phyloP scores from a whole-genome alignment of 2,888 invertebrate species.

The Eristalis tenax region DNA sequence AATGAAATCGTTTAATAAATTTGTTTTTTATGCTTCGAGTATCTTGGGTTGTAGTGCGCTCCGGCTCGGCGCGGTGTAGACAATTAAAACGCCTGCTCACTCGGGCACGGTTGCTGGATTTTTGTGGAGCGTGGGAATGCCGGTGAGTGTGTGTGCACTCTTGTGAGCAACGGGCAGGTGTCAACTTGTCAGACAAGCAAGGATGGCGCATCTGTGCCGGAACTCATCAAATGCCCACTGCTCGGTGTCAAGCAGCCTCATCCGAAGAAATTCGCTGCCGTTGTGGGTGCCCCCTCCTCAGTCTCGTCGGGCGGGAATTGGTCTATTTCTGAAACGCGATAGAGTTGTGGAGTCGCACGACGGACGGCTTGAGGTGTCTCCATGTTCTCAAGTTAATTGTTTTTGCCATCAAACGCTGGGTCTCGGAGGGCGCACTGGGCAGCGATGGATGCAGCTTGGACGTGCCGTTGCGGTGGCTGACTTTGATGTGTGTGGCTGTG shows the following conservation, averaged over 20 bases:
- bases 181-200: slow-evolving; percentile 50
- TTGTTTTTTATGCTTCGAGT: slow-evolving; percentile 15
- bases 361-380: slow-evolving; percentile 28
- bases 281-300: too few relatives aligned
- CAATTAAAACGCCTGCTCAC: slow-evolving; percentile 46
- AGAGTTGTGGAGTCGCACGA: not conserved
- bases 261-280: too few relatives aligned
- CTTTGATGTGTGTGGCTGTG: slow-evolving; percentile 11
- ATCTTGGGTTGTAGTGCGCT: not conserved
- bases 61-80: not conserved
- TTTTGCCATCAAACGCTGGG: slow-evolving; percentile 36
- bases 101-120: not conserved
- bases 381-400: slow-evolving; percentile 42
- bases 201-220: not conserved
- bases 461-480: slow-evolving; percentile 15
- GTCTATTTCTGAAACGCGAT: slow-evolving; percentile 8
- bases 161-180: slow-evolving; percentile 19
- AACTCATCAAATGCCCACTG: slow-evolving; percentile 1
- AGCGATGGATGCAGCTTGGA: slow-evolving; percentile 8
- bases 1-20: slow-evolving; percentile 60
- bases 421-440: not conserved
- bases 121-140: slow-evolving; percentile 65
- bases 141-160: not conserved
- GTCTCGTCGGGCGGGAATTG: not conserved
- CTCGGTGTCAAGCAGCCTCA: too few relatives aligned